Evolutionary conservation across 2,888 invertebrate genomes (phyloP), one percentile per base, ranked within the genome.

Genomic region (Schizotus pectinicornis): DNA sequence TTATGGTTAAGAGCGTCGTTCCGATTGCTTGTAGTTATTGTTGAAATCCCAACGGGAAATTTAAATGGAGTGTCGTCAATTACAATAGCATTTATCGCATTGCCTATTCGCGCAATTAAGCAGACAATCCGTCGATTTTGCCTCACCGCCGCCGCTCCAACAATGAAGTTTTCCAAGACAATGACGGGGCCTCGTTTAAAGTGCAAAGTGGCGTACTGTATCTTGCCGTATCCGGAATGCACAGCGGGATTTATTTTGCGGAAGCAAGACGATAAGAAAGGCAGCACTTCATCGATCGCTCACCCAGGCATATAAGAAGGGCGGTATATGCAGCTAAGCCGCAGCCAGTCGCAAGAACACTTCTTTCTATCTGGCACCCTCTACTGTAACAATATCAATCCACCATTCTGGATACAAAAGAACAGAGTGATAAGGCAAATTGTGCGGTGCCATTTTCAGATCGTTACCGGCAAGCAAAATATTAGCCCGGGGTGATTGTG

Each of bases 171-270:
- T 43, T 42, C 37, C 30, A 22, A 37, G 45, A 48, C 54, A 51
- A 51, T 56, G 43, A 54, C 48, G 43, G 47, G 51, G 12, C 45
- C 32, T 42, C 43, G 45, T 60, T 42, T 47, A 59, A 55, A 64
- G 61, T 64, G 59, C 56, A 62, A 56, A 62, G 48, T 62, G 41
- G 52, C 55, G 61, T 56, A 49, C 45, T 56, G 59, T 57, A 59
- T 59, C 59, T 50, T 43, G 37, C 41, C 33, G 37, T 53, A 51
- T 54, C 52, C 54, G 57, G 63, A 68, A 63, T 64, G 62, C 62
- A 59, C 66, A 64, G 57, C 55, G 55, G 65, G 67, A 67, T 69
- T 67, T 67, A 67, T 69, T 66, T 69, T 62, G 64, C 64, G 67
- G 68, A 69, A 69, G 65, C 56, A 62, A 60, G 56, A 56, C 63